Base-by-base conservation (phyloP, 2,113 vertebrate species). In the Gracilinanus agilis region DNA sequence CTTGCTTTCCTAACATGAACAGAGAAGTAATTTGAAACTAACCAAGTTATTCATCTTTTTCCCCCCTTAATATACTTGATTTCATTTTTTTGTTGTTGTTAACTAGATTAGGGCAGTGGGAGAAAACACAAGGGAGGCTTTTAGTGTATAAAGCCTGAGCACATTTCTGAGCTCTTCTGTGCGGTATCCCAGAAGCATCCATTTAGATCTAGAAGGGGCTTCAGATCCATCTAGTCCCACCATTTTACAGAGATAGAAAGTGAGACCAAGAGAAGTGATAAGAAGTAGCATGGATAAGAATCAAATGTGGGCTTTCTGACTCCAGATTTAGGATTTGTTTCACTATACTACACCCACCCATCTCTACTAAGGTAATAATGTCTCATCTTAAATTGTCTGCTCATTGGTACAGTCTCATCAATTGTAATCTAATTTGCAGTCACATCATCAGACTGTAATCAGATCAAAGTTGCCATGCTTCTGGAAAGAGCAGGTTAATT, bases 1-100 rank as follows among this genome's bases (percentile, higher is more conserved):
- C 7, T 90, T 88, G 53, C 8, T 93, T 95, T 96, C 83, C 27
- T 88, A 34, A 91, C 56, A 56, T 34, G 10, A 3, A 44, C 91
- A 29, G 90, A 83, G 13, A 91, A 90, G 49, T 27, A n/a, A 8
- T 27, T 90, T 92, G 54, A 25, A 91, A 89, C 94, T 90, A 16
- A 89, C 9, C 5, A 44, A 96, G 44, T 21, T 4, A 24, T 24
- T 92, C 9, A 3, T 10, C 75, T 12, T 40, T 75, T 19, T 9
- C 9, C 7, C n/a, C n/a, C 67, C 67, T 40, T 40, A 75, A 75
- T 75, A 40, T 83, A 40, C n/a, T 83, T 40, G 40, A 83, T 1
- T 40, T 40, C 4, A 40, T 40, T 83, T 95, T 92, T 61, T 55
- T 91, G 95, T 92, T 40, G 61, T 0, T 53, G 88, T 91, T 40